A percentile compares a stretch with the other conserved stretches of the same genome.
Conservation (phyloP, 1,140 invertebrate genomes). For the Pachypsylla venusta region DNA sequence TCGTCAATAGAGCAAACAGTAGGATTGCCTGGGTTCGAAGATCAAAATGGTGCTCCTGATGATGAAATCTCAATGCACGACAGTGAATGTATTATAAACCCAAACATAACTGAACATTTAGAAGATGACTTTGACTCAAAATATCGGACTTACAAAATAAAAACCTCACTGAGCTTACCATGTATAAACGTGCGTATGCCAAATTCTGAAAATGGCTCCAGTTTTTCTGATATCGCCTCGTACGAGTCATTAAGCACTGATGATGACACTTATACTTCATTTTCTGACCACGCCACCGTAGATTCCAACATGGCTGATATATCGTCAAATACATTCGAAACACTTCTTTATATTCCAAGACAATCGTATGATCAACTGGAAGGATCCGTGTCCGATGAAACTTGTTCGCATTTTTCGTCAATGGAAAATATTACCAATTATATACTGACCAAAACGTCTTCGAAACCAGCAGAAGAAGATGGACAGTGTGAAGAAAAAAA, state of each 20-base stretch:
- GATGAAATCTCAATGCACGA: neutral
- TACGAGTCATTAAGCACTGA: neutral
- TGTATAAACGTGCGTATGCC: too few relatives aligned
- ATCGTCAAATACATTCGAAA: neutral
- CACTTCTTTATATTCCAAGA: neutral
- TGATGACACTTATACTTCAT: neutral
- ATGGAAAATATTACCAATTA: neutral
- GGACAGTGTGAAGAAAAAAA: neutral
- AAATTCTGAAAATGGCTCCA: too few relatives aligned
- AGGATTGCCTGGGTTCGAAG: neutral
- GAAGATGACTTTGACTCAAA: too few relatives aligned
- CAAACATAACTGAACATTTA: too few relatives aligned
- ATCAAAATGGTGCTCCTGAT: neutral
- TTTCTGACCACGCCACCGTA: neutral
- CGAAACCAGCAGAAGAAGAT: neutral
- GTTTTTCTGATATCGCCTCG: neutral
- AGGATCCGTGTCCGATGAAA: neutral
- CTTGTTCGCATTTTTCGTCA: slow-evolving; percentile 3
- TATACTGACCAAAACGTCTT: too few relatives aligned
- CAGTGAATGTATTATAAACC: neutral
- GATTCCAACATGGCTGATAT: neutral
- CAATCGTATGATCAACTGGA: neutral
- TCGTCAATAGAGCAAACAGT: neutral
- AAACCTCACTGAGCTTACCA: too few relatives aligned
- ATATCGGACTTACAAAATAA: too few relatives aligned